Conservation (phyloP, 1,140 invertebrate species). For the Sminthurides bifidus region DNA sequence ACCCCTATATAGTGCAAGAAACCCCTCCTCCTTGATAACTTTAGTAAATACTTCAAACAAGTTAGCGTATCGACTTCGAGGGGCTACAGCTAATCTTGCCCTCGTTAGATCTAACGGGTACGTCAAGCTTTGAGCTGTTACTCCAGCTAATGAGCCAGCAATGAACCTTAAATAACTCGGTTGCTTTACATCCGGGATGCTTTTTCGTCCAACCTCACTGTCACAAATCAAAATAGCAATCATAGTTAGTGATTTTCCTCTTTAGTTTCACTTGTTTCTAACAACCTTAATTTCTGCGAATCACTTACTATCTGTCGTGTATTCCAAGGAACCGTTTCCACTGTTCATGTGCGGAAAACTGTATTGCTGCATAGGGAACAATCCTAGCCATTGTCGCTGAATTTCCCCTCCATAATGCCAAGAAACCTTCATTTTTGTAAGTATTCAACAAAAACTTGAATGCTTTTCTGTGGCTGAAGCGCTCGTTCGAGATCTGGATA, state of each 20-base stretch:
- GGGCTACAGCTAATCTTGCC: constrained; percentile 93
- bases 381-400: constrained; percentile 91
- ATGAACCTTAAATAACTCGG: constrained; percentile 48
- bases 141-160: constrained; percentile 83
- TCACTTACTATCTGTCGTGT: constrained; percentile 37
- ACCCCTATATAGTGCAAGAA: constrained; percentile 13
- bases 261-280: background rate
- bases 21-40: constrained; percentile 18
- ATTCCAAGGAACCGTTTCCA: constrained; percentile 72
- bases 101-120: constrained; percentile 94
- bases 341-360: constrained; percentile 94
- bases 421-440: constrained; percentile 58
- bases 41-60: constrained; percentile 37
- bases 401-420: constrained; percentile 89
- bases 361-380: constrained; percentile 91
- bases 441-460: constrained; percentile 60
- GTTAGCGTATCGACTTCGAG: constrained; percentile 54
- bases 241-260: background rate
- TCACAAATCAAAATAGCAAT: background rate
- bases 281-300: background rate
- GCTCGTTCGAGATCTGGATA: background rate
- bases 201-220: background rate
- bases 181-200: background rate
- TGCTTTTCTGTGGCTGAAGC: constrained; percentile 39
- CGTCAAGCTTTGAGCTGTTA: constrained; percentile 82